Percentiles rank a stretch among this genome's conserved stretches.
Conservation (phyloP, 2,113 vertebrate genomes). For the Ivindomyrus marchei region DNA sequence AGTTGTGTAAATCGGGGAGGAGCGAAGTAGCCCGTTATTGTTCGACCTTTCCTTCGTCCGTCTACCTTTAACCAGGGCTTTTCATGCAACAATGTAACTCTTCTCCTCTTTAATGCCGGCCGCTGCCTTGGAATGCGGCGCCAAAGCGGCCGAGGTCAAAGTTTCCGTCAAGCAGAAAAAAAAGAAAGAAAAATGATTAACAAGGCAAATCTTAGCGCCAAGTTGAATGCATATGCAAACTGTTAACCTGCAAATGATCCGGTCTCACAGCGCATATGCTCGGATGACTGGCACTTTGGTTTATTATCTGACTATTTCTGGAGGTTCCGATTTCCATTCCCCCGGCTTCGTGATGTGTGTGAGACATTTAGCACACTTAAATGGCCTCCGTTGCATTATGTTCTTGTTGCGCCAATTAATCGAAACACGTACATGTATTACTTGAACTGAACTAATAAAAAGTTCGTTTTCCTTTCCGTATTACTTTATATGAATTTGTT, state of each 20-base stretch:
- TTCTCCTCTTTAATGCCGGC: neutral
- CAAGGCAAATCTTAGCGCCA: neutral
- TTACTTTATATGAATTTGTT: neutral
- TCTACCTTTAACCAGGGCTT: neutral
- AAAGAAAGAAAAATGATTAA: constrained; percentile 14
- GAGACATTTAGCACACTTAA: neutral
- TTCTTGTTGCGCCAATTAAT: neutral
- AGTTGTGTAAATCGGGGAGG: neutral
- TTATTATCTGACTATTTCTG: neutral
- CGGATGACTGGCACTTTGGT: neutral
- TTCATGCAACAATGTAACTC: neutral
- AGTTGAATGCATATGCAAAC: neutral
- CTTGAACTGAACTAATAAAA: neutral
- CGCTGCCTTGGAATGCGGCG: constrained; percentile 9
- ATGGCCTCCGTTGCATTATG: neutral
- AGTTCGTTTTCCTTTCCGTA: neutral
- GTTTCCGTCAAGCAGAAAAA: constrained; percentile 6
- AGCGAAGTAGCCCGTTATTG: neutral
- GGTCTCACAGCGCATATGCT: neutral
- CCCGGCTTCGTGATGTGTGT: neutral
- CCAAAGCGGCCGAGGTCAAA: constrained; percentile 10
- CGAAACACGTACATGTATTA: neutral
- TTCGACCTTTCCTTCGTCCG: neutral
- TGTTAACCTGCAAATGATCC: neutral
- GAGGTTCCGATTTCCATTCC: neutral